Conservation (phyloP, 1,140 invertebrate species). For the Periplaneta americana region DNA sequence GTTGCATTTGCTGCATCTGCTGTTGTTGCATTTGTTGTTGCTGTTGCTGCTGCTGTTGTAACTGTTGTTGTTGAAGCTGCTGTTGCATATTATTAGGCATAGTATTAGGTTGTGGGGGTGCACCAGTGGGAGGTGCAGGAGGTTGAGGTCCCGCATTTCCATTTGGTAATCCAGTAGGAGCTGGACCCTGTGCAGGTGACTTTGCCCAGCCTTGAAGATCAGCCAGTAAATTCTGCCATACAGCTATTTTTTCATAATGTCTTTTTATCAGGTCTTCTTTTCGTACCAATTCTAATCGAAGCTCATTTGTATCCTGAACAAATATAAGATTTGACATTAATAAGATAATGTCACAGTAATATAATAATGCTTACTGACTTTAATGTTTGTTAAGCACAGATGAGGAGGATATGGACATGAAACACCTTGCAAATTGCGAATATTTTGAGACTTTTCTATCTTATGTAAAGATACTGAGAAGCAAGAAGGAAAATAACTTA, state of each 20-base stretch:
- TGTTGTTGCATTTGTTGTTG: conserved; percentile 43
- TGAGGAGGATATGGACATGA: too few species aligned
- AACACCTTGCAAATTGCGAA: neutral
- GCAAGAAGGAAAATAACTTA: too few species aligned
- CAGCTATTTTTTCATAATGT: conserved; percentile 83
- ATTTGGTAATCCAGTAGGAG: conserved; percentile 34
- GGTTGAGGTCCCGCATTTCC: conserved; percentile 18
- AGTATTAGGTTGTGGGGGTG: neutral
- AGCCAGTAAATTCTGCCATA: conserved; percentile 82
- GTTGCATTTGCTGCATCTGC: conserved; percentile 39
- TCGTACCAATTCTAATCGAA: conserved; percentile 71
- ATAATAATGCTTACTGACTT: neutral
- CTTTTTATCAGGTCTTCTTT: conserved; percentile 85
- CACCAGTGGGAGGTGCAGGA: conserved; percentile 8
- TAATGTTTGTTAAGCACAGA: neutral
- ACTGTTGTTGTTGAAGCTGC: conserved; percentile 42
- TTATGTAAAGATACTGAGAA: too few species aligned
- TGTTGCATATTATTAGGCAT: conserved; percentile 25
- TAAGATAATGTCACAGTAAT: neutral
- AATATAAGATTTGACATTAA: neutral
- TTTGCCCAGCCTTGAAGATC: conserved; percentile 57
- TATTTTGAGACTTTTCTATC: neutral
- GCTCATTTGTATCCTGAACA: conserved; percentile 70
- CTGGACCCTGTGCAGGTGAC: conserved; percentile 40
- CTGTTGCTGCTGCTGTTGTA: conserved; percentile 44